Base-by-base conservation (phyloP, 1,140 invertebrate species). In the Drosophila navojoa region DNA sequence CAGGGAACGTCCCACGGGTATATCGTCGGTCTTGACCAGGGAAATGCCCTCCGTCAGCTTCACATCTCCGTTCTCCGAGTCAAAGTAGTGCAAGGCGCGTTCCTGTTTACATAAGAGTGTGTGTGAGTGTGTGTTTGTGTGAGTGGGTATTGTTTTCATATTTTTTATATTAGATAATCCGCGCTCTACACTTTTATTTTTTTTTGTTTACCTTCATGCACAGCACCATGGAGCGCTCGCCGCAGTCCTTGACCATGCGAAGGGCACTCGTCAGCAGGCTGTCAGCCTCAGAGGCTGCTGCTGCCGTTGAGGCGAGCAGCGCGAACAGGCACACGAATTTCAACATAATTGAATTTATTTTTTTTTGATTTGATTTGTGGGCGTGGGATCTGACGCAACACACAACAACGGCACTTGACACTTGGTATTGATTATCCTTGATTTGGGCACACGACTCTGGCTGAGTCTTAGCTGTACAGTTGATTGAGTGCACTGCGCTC, bases 31-130 rank as follows among this genome's bases (percentile, higher is more conserved):
- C 77, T 95, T 94, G 7, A 96, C 94, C 60, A 97, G 93, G 52
- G 94, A 94, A 64, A 97, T 93, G 35, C 96, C 96, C 76, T 96
- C 95, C 63, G 94, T 92, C 10, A 97, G 87, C 76, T 93, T 93
- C 15, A 93, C 92, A 52, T 94, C 92, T 38, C 94, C 94, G 53
- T 94, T 91, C n/a, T 93, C 92, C 4, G 81, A 91, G 72, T 96
- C 95, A 6, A 95, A 93, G 76, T 94, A 95, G 77, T 94, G 94
- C n/a, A 96, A 77, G 5, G 95, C 95, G 13, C 94, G 92, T 92
- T 95, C 95, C 95, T 95, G 54, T 75, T 44, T 27, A 15, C 5
- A 32, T 71, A 76, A 63, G 47, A 35, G 9, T 29, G 27, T 13
- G 2, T 15, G 27, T 52, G 10, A 32, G 13, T 29, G 25, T 15